Evolutionary conservation across 1,140 invertebrate genomes (phyloP), one percentile per base, ranked within the genome.

Genomic region (Gerris buenoi): DNA sequence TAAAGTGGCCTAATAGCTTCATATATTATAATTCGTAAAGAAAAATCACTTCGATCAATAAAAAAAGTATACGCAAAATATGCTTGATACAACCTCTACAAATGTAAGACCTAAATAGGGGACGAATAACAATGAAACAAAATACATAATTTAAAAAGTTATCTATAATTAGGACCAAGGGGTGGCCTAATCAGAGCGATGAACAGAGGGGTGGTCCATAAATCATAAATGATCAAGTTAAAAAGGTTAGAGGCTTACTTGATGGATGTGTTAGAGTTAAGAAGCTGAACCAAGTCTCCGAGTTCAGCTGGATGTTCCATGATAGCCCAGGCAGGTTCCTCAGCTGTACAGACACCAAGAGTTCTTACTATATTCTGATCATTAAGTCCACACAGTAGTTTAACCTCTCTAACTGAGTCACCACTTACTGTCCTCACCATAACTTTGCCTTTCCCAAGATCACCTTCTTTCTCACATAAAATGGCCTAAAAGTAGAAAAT

Each of bases 241-340:
- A n/a, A n/a, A n/a, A n/a, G n/a, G n/a, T n/a, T n/a, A n/a, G n/a
- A 33, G 28, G 63, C 70, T 70, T 22, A 73, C 73, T 72, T 72
- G 15, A 74, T 64, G 2, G 66, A 68, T 2, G 67, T 63, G 28
- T 70, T 69, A 1, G 69, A 66, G 13, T 65, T 61, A 2, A 90
- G 80, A 77, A 88, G 88, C 75, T 90, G 86, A 73, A 86, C 84
- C 18, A 91, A 80, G 78, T 91, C 88, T n/a, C 88, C 88, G 69
- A 87, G 83, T 72, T 88, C 87, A 70, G 86, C 86, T 70, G 82
- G 81, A 75, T 89, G 89, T 76, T 92, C 89, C 66, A 89, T 83
- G 27, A 91, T 82, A 69, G 87, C 83, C 81, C 86, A 87, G 14
- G 85, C 81, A 3, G 86, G 85, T 66, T 85, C 78, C 66, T 84